Conservation (phyloP, 1,140 invertebrate genomes). For the Tribolium madens region DNA sequence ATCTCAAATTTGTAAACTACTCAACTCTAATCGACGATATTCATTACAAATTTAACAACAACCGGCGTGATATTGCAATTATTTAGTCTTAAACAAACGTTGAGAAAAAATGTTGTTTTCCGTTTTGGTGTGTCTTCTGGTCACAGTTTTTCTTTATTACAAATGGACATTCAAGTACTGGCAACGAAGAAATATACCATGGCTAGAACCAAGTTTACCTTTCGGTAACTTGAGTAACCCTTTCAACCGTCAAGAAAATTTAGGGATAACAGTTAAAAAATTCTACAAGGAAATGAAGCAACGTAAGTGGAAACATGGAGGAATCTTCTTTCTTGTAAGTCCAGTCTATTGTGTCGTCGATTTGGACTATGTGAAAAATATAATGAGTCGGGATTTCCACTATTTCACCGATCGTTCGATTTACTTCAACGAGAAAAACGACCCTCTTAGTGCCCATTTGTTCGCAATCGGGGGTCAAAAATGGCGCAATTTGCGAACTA, state of each 20-base stretch:
- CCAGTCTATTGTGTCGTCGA: not conserved
- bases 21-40: too few species aligned
- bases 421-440: conserved; percentile 64
- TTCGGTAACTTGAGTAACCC: conserved; percentile 1
- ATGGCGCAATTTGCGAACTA: conserved; percentile 64
- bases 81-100: too few species aligned
- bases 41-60: too few species aligned
- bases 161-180: conserved; percentile 27
- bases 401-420: too few species aligned
- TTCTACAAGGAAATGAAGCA: not conserved
- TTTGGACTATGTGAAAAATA: too few species aligned
- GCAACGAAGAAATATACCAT: not conserved
- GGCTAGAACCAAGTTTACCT: not conserved
- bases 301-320: not conserved
- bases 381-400: too few species aligned
- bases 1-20: too few species aligned
- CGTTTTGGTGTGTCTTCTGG: too few species aligned
- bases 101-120: too few species aligned
- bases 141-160: not conserved
- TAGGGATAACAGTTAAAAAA: not conserved
- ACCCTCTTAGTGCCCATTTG: conserved; percentile 63
- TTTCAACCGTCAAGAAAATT: not conserved
- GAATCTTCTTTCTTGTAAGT: not conserved
- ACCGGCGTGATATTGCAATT: too few species aligned
- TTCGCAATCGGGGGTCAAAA: conserved; percentile 53